phyloP scores from a whole-genome alignment of 2,797 vertebrate genomes.

The Eulemur rubriventer region DNA sequence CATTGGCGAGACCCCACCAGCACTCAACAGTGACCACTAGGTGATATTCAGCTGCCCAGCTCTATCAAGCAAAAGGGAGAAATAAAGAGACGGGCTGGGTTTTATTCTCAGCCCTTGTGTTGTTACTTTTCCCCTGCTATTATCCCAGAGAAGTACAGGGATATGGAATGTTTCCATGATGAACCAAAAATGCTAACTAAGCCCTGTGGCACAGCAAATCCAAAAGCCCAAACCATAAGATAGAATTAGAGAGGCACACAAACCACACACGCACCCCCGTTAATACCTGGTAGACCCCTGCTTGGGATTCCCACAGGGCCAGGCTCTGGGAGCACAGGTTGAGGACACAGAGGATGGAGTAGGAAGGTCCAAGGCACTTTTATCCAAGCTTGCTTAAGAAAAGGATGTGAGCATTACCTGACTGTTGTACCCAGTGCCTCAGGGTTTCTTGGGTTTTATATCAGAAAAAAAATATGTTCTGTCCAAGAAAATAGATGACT shows the following conservation, averaged over 20 bases:
- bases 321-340: background rate
- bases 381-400: background rate
- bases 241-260: background rate
- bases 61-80: background rate
- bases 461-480: background rate
- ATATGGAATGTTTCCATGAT: background rate
- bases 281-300: background rate
- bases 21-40: background rate
- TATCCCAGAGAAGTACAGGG: background rate
- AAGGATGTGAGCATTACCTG: background rate
- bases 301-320: background rate
- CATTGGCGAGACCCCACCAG: background rate
- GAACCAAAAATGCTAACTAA: background rate
- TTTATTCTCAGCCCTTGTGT: background rate
- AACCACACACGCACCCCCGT: background rate
- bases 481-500: background rate
- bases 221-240: background rate
- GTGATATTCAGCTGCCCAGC: background rate
- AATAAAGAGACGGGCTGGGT: background rate
- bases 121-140: background rate
- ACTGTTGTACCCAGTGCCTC: background rate
- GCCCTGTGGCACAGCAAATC: background rate
- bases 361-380: background rate
- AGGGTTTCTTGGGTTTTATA: background rate
- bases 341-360: too few species aligned